Base-by-base conservation (phyloP, 2,888 invertebrate species). In the Polylopha cassiicola region DNA sequence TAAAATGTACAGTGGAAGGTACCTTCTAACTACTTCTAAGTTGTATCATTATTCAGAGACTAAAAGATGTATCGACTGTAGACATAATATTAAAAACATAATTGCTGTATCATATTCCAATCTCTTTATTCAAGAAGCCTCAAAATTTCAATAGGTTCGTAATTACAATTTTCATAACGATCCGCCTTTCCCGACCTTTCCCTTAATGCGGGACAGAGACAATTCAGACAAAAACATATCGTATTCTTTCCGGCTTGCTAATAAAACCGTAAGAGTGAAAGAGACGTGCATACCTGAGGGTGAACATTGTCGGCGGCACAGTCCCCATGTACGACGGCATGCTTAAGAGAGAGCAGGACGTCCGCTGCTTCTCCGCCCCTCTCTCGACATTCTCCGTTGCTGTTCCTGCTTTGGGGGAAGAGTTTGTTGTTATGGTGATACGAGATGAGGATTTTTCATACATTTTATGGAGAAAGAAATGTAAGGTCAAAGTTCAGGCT, bases 251-350 rank as follows among this genome's bases (percentile, higher is more conserved):
- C 7, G 10, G 7, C 31, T 21, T 3, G 2, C n/a, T 14, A 24
- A 11, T 4, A 4, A 4, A 8, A 6, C 4, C 11, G 4, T 17
- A 41, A 2, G 60, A 46, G 60, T 50, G 56, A 75, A 52, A 37
- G 73, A 60, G 71, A 65, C 18, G 43, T 44, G 4, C 50, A 47
- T 73, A 88, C 88, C 74, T 88, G 88, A 37, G 82, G 81, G 61
- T 87, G 87, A 34, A 86, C 87, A 27, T 77, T 50, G 61, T 87
- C 82, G 54, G 82, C 60, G 53, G 74, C 75, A 58, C 84, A 86
- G 51, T 90, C 92, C 6, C 94, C 92, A 72, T 94, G 94, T 21
- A 95, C 93, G 41, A 95, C 94, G 24, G 95, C 94, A 70, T 95
- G 94, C 69, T 95, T 95, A 56, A 95, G 81, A 0, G 95, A 94